phyloP scores from a whole-genome alignment of 2,797 vertebrate genomes.

The Babyrousa celebensis region DNA sequence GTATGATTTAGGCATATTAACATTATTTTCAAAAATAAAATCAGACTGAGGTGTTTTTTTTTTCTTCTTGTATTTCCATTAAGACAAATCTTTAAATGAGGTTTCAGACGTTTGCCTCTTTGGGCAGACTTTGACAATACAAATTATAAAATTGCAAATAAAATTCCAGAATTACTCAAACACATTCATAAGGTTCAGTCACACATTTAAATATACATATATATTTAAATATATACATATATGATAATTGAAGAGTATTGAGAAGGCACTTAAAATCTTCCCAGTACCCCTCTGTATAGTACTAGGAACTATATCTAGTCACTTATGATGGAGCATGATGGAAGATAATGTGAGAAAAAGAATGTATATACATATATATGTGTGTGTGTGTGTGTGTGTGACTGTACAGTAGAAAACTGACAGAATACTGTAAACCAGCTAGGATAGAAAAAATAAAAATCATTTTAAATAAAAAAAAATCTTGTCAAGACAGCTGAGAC shows the following conservation, averaged over 20 bases:
- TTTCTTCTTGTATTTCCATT: not conserved
- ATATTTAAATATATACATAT: no score
- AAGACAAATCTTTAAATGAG: not conserved
- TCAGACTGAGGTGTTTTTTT: not conserved
- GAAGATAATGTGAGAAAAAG: no score
- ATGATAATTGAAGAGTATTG: not conserved
- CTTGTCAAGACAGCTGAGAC: not conserved
- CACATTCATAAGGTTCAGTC: not conserved
- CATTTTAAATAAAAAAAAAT: no score
- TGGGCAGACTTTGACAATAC: not conserved
- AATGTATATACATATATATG: no score
- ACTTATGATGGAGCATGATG: no score
- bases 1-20: not conserved
- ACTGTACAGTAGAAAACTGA: no score
- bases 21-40: conserved; percentile 55
- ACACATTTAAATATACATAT: not conserved
- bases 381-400: no score
- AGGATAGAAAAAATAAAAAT: no score
- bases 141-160: not conserved
- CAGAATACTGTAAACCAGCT: no score
- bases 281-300: not conserved
- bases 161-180: conserved; percentile 31
- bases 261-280: not conserved
- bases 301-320: no score
- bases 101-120: not conserved